Evolutionary conservation across 2,797 vertebrate species (phyloP).

Genomic region (Anguilla pacifica): DNA sequence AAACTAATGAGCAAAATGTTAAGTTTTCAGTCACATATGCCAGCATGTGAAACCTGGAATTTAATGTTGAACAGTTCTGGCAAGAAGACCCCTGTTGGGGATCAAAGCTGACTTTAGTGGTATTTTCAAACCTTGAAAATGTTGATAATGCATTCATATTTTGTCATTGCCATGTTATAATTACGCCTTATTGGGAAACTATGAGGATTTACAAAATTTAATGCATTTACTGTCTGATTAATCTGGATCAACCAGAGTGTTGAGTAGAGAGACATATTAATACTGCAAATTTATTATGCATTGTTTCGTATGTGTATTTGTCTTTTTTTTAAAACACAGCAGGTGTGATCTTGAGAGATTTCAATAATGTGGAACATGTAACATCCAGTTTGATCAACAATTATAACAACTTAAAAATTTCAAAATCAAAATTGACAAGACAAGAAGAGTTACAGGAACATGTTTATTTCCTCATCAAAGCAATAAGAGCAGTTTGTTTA

Average conservation of each 20-base stretch:
- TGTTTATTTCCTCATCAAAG: conserved; percentile 76
- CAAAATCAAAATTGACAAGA: not conserved
- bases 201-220: not conserved
- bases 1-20: not conserved
- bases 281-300: not conserved
- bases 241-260: not conserved
- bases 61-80: not conserved
- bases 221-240: not conserved
- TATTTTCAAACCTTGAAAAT: not conserved
- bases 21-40: too few relatives aligned
- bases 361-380: not conserved
- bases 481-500: conserved; percentile 63
- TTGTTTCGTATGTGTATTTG: not conserved
- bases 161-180: too few relatives aligned
- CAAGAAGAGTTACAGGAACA: conserved; percentile 52
- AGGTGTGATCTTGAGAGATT: not conserved
- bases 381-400: not conserved
- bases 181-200: not conserved
- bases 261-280: not conserved
- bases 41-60: not conserved
- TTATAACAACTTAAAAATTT: not conserved
- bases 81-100: not conserved
- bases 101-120: not conserved
- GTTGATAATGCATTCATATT: too few relatives aligned
- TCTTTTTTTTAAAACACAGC: not conserved